Base-by-base conservation (phyloP, 2,113 vertebrate genomes). In the Ceyx margarethae region DNA sequence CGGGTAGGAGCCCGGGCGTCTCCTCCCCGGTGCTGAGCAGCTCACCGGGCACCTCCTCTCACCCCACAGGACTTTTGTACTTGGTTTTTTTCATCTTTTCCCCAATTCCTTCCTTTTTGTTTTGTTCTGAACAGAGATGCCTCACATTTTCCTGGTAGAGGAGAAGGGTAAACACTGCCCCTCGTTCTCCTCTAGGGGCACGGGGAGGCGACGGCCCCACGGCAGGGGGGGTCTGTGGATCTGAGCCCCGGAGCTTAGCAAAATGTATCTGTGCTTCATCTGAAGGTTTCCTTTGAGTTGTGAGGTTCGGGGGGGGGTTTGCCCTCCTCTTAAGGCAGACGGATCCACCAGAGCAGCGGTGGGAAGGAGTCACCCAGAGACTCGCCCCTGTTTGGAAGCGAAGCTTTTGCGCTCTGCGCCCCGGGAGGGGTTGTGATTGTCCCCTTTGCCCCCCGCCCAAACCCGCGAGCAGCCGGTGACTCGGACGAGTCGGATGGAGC, bases 371-470 rank as follows among this genome's bases (percentile, higher is more conserved):
- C 25, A 48, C 73, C 94, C 76, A 31, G 82, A 64, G 82, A 37
- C 68, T 83, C 37, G 13, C 67, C 12, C 29, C 33, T 64, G 48
- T 67, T 51, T 87, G 86, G 81, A 65, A 72, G 68, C 33, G 54
- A 95, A 88, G 81, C 48, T 75, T 75, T 85, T 83, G 80, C 51
- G 4, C 92, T 90, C 83, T 90, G 90, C 74, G 0, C 37, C 67
- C 26, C 4, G 53, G 93, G 90, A 91, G 92, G 73, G 91, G 56
- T 88, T 17, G 83, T 73, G 87, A 89, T 48, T 95, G 82, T 88
- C 92, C 90, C 94, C 93, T 85, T 92, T 84, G 85, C 94, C 93
- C 84, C 93, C 84, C 69, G 75, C 81, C 90, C 31, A 83, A 80
- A 93, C 51, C 73, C 73, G 1, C 71, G 29, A 83, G 80, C 93